Evolutionary conservation across 2,888 invertebrate genomes (phyloP), one percentile per base, ranked within the genome.

Genomic region (Dryobotodes eremita): DNA sequence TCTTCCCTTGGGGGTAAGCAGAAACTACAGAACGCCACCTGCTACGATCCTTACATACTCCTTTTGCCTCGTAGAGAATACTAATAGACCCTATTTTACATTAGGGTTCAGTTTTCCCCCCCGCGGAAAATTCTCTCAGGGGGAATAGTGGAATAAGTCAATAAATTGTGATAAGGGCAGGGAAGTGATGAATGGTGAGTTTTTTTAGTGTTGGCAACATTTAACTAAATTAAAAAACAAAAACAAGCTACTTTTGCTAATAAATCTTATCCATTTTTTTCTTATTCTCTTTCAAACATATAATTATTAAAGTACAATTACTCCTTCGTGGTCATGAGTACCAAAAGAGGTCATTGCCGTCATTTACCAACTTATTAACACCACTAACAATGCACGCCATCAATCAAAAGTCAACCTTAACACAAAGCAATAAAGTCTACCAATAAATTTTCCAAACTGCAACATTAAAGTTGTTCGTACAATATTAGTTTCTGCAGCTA

Each of bases 231-330:
- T 2, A n/a, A 62, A 62, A 69, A 17, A 42, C 10, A 59, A 31
- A 48, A 57, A 23, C 10, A 1, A 31, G 2, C 1, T 57, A 8
- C 5, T 71, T 61, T 61, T 42, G 5, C 1, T n/a, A 55, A 46
- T 71, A 75, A 71, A 61, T 48, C 79, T 20, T 72, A 36, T 84
- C 80, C 80, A 85, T 83, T 74, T 68, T 76, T 77, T 87, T 65
- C 15, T 46, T 53, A 71, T 46, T 75, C 59, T 77, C 57, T 69
- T 75, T 68, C 83, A 73, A 82, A 82, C 77, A 82, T 76, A 77
- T 80, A 79, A 87, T 85, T 80, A 87, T 80, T 86, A 72, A 77
- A 79, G 76, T 62, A 77, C 83, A 88, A 86, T 88, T 88, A 82
- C 75, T 75, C 8, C 72, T 82, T 73, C 83, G 70, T 88, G 78